Base-by-base conservation (phyloP, 2,797 vertebrate species). In the Microctenopoma lineatum region DNA sequence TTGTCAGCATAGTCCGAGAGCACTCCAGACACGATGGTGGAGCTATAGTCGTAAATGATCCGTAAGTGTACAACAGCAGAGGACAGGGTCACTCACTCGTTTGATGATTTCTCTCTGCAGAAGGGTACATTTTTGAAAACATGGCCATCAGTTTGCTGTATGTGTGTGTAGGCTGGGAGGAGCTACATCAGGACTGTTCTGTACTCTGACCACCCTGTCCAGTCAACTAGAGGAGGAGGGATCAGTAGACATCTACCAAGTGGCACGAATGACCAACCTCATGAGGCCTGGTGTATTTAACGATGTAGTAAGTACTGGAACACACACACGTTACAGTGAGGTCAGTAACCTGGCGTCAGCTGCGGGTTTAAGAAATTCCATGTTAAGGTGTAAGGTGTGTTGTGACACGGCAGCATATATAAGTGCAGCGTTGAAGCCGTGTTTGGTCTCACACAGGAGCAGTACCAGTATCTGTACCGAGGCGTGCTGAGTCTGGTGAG, bases 241-340 rank as follows among this genome's bases (percentile, higher is more conserved):
- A 73, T 92, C 92, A 0, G 88, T 96, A 59, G 96, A 99, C 63
- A 95, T 98, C 73, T 99, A 98, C 90, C 96, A 96, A 53, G 95
- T 96, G 85, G 94, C 96, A 5, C 96, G 96, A 79, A 97, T 98
- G 96, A 96, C 95, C 80, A 98, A 97, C 93, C 89, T 98, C 65
- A 97, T 97, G 97, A 96, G 97, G 72, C 98, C 98, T 0, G 97
- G 97, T 54, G 89, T 98, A 61, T 98, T 99, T 85, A 95, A 95
- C 47, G 97, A 99, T 71, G 73, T 97, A 32, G 98, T 99, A 91
- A 96, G 96, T 94, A n/a, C 14, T 42, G n/a, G 11, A 0, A 51
- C 21, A 38, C 39, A 67, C 52, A 47, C 26, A 59, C 54, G 18
- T 16, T 21, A 25, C 13, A 53, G 9, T 18, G 0, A 38, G 3